Conservation (phyloP, 1,140 invertebrate species). For the Bacillus rossius region DNA sequence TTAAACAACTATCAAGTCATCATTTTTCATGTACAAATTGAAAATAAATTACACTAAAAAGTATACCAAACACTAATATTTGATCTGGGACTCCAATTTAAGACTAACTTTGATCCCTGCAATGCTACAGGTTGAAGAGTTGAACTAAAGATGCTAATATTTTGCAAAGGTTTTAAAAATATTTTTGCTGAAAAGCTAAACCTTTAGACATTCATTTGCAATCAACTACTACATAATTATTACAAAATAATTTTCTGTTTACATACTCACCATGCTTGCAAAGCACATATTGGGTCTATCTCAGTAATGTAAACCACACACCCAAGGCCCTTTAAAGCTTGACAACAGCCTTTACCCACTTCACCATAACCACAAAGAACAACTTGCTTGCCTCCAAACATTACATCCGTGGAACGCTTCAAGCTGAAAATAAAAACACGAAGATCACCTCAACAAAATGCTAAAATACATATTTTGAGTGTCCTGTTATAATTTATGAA, state of each 20-base stretch:
- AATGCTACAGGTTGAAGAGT: too few relatives aligned
- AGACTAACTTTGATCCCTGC: too few relatives aligned
- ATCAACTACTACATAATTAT: not conserved
- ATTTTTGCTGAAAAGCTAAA: too few relatives aligned
- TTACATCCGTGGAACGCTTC: conserved; percentile 93
- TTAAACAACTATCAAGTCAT: too few relatives aligned
- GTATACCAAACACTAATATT: too few relatives aligned
- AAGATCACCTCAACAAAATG: conserved; percentile 2
- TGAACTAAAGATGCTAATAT: too few relatives aligned
- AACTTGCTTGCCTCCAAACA: conserved; percentile 98
- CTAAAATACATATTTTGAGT: conserved; percentile 3
- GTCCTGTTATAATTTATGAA: not conserved
- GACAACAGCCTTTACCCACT: conserved; percentile 96
- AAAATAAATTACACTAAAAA: too few relatives aligned
- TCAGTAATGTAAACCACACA: conserved; percentile 94
- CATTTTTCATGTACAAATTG: too few relatives aligned
- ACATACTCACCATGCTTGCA: conserved; percentile 80
- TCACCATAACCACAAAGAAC: conserved; percentile 97
- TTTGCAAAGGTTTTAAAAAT: too few relatives aligned
- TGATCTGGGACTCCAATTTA: too few relatives aligned
- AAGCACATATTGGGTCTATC: conserved; percentile 96
- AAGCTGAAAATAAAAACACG: conserved; percentile 54
- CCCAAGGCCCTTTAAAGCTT: conserved; percentile 90
- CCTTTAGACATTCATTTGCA: too few relatives aligned
- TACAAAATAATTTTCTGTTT: not conserved